Evolutionary conservation across 2,888 invertebrate species (phyloP).

Genomic region (Punctoribates punctum): DNA sequence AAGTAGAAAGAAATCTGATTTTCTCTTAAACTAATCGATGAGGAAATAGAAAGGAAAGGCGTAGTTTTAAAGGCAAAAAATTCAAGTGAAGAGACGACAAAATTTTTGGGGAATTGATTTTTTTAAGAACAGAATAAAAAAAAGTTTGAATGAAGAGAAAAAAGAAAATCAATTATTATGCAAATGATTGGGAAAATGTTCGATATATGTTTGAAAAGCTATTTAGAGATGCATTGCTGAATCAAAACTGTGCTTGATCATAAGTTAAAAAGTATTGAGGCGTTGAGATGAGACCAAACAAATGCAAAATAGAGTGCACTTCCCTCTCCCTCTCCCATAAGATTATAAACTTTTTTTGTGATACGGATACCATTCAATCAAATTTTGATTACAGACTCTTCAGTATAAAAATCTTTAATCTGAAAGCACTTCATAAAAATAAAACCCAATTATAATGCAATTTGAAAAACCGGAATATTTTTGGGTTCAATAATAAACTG

Average conservation of each 20-base stretch:
- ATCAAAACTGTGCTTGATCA: no score
- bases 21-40: conserved; percentile 2
- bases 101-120: no score
- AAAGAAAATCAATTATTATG: conserved; percentile 28
- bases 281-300: neutral
- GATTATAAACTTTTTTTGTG: neutral
- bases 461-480: no score
- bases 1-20: neutral
- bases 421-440: no score
- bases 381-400: conserved; percentile 17
- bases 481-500: no score
- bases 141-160: no score
- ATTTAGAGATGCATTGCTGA: neutral
- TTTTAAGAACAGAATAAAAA: no score
- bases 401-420: no score
- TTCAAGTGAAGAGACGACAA: no score
- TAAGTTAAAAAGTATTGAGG: neutral
- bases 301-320: neutral
- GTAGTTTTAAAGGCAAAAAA: no score
- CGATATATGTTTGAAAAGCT: neutral
- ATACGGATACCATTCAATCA: conserved; percentile 9
- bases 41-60: neutral
- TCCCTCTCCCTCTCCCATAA: neutral
- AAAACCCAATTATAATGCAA: no score
- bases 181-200: conserved; percentile 2